A percentile compares a stretch with the other conserved stretches of the same genome.
phyloP scores from a whole-genome alignment of 2,888 invertebrate species.

The Lissonota sp. region DNA sequence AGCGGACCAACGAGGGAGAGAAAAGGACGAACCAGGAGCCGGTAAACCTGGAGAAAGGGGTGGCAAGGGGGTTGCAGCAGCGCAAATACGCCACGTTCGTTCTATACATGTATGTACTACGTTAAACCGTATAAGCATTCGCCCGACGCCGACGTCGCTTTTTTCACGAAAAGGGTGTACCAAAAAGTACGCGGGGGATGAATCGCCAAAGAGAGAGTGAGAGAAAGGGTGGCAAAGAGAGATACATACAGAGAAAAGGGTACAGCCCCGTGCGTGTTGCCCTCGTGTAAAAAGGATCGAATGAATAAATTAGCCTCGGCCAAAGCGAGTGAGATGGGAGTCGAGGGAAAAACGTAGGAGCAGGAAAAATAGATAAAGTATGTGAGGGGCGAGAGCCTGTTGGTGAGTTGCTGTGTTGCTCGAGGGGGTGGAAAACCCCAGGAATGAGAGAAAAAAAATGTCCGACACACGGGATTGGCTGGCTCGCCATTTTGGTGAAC shows the following conservation, averaged over 20 bases:
- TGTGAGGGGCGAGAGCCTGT: slow-evolving; percentile 40
- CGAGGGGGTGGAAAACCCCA: slow-evolving; percentile 62
- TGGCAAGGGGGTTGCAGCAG: slow-evolving; percentile 72
- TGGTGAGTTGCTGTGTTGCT: slow-evolving; percentile 57
- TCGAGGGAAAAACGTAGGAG: slow-evolving; percentile 33
- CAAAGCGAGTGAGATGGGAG: slow-evolving; percentile 56
- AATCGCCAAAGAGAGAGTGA: slow-evolving; percentile 49
- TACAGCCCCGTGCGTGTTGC: slow-evolving; percentile 73
- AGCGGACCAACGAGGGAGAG: slow-evolving; percentile 42
- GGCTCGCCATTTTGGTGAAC: slow-evolving; percentile 82
- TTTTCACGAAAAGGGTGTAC: slow-evolving; percentile 80
- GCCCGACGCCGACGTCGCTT: slow-evolving; percentile 76
- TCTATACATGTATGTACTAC: slow-evolving; percentile 56
- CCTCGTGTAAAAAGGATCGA: slow-evolving; percentile 81
- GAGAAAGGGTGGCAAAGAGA: slow-evolving; percentile 60
- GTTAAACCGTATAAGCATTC: slow-evolving; percentile 77
- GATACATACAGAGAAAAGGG: slow-evolving; percentile 46
- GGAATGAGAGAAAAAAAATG: slow-evolving; percentile 63
- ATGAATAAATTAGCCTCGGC: slow-evolving; percentile 82
- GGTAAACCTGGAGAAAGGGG: slow-evolving; percentile 69
- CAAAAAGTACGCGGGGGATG: slow-evolving; percentile 72
- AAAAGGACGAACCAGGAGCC: slow-evolving; percentile 66
- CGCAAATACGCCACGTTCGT: slow-evolving; percentile 82
- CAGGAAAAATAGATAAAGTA: slow-evolving; percentile 54
- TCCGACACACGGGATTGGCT: slow-evolving; percentile 71